These are phyloP conservation scores for Chitala chitala DNA, from an alignment of 2,113 vertebrate species.

Conservation along the genomic window DNA sequence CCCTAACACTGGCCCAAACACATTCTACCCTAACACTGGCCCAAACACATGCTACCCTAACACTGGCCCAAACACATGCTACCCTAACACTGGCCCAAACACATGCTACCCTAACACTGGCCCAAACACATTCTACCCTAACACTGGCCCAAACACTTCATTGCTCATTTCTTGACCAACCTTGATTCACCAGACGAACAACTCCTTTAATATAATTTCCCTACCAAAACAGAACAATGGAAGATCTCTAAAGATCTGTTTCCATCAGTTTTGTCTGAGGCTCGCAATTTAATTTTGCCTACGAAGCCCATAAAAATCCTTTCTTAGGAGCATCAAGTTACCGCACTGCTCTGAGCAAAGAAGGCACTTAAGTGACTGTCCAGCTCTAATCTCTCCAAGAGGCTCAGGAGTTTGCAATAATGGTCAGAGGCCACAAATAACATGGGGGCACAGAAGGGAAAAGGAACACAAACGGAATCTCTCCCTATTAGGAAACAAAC, in stretches of 20 bases:
- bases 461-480: no score
- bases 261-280: conserved; percentile 8
- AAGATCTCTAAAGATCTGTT: conserved; percentile 7
- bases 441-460: not conserved
- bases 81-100: no score
- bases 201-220: conserved; percentile 11
- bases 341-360: conserved; percentile 4
- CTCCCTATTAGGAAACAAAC: no score
- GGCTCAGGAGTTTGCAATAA: not conserved
- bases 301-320: conserved; percentile 13
- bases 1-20: not conserved
- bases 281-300: conserved; percentile 11
- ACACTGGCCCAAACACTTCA: no score
- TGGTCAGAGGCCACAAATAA: not conserved
- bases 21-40: no score
- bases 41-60: no score
- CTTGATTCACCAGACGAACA: conserved; percentile 11
- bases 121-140: no score
- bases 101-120: no score
- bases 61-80: no score
- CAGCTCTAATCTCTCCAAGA: no score
- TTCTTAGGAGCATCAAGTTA: conserved; percentile 13
- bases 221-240: conserved; percentile 12
- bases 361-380: not conserved
- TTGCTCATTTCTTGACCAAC: not conserved